Evolutionary conservation across 2,888 invertebrate species (phyloP).

Genomic region (Polydrusus cervinus): DNA sequence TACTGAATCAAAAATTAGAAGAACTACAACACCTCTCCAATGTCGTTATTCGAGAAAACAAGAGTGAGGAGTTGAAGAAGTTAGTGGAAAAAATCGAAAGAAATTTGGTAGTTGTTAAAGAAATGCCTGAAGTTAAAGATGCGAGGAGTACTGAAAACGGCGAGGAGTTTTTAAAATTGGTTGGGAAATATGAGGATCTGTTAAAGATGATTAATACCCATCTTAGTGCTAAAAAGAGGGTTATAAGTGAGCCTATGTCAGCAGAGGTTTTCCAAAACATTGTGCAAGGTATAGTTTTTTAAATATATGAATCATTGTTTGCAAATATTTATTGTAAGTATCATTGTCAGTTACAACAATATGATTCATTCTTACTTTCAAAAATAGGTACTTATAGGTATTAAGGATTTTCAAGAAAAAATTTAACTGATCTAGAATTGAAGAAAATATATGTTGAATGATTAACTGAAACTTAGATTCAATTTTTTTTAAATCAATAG

Average conservation of each 20-base stretch:
- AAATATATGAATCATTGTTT: background rate
- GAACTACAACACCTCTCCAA: slow-evolving; percentile 31
- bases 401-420: too few species aligned
- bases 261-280: slow-evolving; percentile 12
- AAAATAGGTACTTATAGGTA: too few species aligned
- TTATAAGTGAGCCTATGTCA: slow-evolving; percentile 31
- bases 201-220: slow-evolving; percentile 22
- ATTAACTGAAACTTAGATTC: too few species aligned
- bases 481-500: too few species aligned
- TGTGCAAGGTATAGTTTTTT: background rate
- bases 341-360: too few species aligned
- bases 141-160: slow-evolving; percentile 22
- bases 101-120: slow-evolving; percentile 42
- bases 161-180: slow-evolving; percentile 26
- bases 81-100: slow-evolving; percentile 43
- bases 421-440: too few species aligned
- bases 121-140: slow-evolving; percentile 46
- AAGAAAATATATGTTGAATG: too few species aligned
- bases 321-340: background rate
- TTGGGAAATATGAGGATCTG: slow-evolving; percentile 31
- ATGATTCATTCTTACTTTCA: too few species aligned
- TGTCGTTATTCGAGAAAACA: slow-evolving; percentile 31
- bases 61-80: slow-evolving; percentile 38
- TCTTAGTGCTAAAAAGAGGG: slow-evolving; percentile 4
- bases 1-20: slow-evolving; percentile 33